Percentiles rank a stretch among this genome's conserved stretches.
phyloP scores from a whole-genome alignment of 2,888 invertebrate genomes.

The Drosophila niveifrons region DNA sequence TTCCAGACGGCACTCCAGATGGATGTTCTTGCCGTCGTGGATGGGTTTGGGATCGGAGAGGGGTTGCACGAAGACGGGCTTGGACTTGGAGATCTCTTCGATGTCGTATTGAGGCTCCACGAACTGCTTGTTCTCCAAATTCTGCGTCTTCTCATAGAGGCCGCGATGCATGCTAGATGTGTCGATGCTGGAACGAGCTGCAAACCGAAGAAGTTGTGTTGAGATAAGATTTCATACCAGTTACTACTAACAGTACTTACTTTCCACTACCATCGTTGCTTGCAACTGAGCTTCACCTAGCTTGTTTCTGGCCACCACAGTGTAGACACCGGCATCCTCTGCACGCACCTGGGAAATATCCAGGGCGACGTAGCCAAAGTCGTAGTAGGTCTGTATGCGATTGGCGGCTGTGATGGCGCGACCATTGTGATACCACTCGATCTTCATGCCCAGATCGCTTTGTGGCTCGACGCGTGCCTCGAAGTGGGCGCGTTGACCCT shows the following conservation, averaged over 20 bases:
- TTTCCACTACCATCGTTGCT: constrained; percentile 94
- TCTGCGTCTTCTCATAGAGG: constrained; percentile 94
- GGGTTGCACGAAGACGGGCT: constrained; percentile 97
- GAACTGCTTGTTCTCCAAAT: constrained; percentile 93
- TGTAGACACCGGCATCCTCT: constrained; percentile 97
- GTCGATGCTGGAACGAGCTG: constrained; percentile 95
- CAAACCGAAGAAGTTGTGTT: not conserved
- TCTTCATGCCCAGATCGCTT: constrained; percentile 95
- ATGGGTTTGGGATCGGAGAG: constrained; percentile 94
- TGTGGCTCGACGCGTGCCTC: constrained; percentile 98
- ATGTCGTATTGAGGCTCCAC: constrained; percentile 95
- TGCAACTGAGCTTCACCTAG: constrained; percentile 94
- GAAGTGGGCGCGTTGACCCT: constrained; percentile 97
- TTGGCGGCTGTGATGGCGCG: constrained; percentile 94
- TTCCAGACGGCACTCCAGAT: constrained; percentile 95
- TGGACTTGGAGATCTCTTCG: constrained; percentile 96
- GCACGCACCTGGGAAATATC: constrained; percentile 96
- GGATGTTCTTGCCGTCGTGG: constrained; percentile 95
- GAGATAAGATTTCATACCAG: no score
- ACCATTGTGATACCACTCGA: constrained; percentile 99
- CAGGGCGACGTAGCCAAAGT: constrained; percentile 98
- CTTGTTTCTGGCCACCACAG: constrained; percentile 95
- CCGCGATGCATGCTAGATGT: constrained; percentile 96
- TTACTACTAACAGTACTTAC: constrained; percentile 87
- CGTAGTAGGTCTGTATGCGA: constrained; percentile 96